A percentile compares a stretch with the other conserved stretches of the same genome.
Conservation (phyloP, 1,140 invertebrate species). For the Spodoptera frugiperda region DNA sequence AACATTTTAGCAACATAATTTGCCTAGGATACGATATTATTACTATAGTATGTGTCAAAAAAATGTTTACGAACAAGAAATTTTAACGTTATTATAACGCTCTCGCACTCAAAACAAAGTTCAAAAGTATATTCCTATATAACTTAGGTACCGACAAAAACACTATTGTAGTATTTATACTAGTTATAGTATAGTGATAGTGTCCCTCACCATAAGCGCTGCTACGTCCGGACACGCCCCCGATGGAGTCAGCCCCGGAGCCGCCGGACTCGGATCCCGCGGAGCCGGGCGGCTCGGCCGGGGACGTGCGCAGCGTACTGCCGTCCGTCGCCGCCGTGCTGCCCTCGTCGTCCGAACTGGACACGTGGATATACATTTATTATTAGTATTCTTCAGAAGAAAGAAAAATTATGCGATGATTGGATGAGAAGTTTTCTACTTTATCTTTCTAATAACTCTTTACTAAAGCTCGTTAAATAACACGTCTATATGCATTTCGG, state of each 20-base stretch:
- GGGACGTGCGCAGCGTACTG: slow-evolving; percentile 95
- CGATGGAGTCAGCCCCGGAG: slow-evolving; percentile 96
- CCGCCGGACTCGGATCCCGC: slow-evolving; percentile 94
- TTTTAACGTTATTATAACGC: too few relatives aligned
- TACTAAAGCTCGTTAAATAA: too few relatives aligned
- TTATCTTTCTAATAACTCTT: too few relatives aligned
- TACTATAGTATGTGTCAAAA: too few relatives aligned
- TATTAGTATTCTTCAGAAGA: neutral
- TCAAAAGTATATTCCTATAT: too few relatives aligned
- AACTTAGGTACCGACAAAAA: too few relatives aligned
- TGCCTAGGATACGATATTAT: too few relatives aligned
- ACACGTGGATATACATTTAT: neutral
- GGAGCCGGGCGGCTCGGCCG: slow-evolving; percentile 92
- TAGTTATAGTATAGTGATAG: neutral
- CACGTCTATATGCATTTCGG: too few relatives aligned
- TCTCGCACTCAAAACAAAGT: too few relatives aligned
- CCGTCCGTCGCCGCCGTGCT: slow-evolving; percentile 97
- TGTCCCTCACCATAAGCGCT: slow-evolving; percentile 93
- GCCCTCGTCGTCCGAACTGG: slow-evolving; percentile 96
- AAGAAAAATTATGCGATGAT: too few relatives aligned
- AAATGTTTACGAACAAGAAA: neutral
- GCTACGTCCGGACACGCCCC: slow-evolving; percentile 95
- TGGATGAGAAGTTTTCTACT: too few relatives aligned
- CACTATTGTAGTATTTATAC: neutral
- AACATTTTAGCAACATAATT: too few relatives aligned